These are phyloP conservation scores for Tethya wilhelma DNA, from an alignment of 37 sponge, comb jelly and placozoan genomes.

Conservation along the genomic window DNA sequence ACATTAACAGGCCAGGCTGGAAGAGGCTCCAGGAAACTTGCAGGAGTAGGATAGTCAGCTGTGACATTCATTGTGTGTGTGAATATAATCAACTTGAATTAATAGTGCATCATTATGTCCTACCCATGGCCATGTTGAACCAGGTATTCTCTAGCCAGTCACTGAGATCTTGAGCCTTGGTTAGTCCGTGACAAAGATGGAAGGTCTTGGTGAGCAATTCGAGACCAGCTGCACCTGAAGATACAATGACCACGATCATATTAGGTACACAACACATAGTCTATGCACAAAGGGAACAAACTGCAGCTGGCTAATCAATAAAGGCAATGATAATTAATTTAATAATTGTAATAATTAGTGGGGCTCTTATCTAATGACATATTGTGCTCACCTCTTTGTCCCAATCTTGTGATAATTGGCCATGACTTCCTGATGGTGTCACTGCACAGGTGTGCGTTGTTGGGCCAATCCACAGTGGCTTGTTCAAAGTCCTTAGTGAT, in stretches of 20 bases:
- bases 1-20: conserved; percentile 94
- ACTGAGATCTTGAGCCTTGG: not conserved
- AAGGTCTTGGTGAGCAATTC: conserved; percentile 52
- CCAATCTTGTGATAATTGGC: not conserved
- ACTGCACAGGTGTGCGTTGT: conserved; percentile 31
- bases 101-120: not conserved
- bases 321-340: no score
- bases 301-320: no score
- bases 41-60: conserved; percentile 97
- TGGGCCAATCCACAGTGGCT: conserved; percentile 4
- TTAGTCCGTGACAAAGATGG: conserved; percentile 46
- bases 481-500: not conserved
- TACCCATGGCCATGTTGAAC: conserved; percentile 80
- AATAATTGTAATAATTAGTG: no score
- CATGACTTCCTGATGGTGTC: conserved; percentile 23
- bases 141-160: conserved; percentile 55
- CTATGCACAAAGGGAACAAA: no score
- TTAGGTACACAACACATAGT: no score
- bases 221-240: conserved; percentile 11
- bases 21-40: conserved; percentile 87
- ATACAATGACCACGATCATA: no score
- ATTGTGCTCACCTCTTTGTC: not conserved
- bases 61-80: not conserved
- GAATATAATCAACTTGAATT: not conserved
- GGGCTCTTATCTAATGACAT: no score